Evolutionary conservation across 2,797 vertebrate genomes (phyloP), one percentile per base, ranked within the genome.

Genomic region (Hafferia zeledoni): DNA sequence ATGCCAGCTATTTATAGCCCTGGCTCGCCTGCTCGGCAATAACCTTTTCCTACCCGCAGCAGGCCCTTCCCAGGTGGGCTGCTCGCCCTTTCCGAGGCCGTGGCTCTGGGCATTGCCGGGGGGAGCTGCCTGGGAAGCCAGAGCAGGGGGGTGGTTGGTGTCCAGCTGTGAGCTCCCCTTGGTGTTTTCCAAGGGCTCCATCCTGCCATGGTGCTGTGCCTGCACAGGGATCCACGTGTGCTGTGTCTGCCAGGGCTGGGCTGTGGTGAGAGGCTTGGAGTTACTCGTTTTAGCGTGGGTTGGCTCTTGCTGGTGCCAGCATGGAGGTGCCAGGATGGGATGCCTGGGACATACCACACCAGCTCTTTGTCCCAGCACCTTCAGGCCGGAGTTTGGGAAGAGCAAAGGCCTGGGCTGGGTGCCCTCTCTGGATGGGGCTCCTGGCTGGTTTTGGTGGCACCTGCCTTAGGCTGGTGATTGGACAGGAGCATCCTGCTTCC

Each of bases 1-100:
- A 84, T 92, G 90, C 90, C 88, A 76, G 90, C 93, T 95, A 95
- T 93, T 95, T 96, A 94, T 96, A 96, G 79, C 93, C 87, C 79
- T 47, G 67, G 8, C 83, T 75, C 3, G 18, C 25, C 93, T 86
- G 82, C 85, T 69, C 24, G 2, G 64, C 13, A 86, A 75, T 64
- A 93, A 86, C 95, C 94, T 94, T 71, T 70, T 68, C 83, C 71
- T 93, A 15, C 47, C 89, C 75, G 0, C 67, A 22, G 67, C 68
- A 10, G 0, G 85, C 89, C 70, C 77, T 87, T 64, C 46, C 81
- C 94, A 79, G 84, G 95, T 95, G 95, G 86, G 49, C 84, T 79
- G 28, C 47, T 71, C 11, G 23, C 64, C 27, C 47, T 75, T 80
- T 53, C 61, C 2, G 2, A 33, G 71, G 52, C 55, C 4, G 1